Conservation (phyloP, 2,797 vertebrate species). For the Acanthurus leucopareius region DNA sequence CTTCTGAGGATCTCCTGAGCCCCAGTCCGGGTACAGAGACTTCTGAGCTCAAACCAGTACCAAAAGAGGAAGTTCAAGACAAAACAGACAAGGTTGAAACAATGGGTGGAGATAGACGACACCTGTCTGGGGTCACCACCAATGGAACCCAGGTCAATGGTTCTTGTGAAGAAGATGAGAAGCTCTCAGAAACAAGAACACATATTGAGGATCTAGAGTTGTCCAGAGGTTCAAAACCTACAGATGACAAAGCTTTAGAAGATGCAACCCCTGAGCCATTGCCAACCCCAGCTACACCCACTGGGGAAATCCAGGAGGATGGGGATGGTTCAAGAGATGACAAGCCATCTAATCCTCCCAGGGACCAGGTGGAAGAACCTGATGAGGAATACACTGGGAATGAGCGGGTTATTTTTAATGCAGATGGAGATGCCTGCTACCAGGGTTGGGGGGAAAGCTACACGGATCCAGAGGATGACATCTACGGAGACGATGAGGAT, state of each 20-base stretch:
- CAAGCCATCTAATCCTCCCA: slow-evolving; percentile 54
- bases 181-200: slow-evolving; percentile 57
- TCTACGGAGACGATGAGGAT: slow-evolving; percentile 92
- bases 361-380: slow-evolving; percentile 81
- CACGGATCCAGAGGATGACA: slow-evolving; percentile 93
- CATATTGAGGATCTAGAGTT: slow-evolving; percentile 52
- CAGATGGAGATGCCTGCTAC: slow-evolving; percentile 88
- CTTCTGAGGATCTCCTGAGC: slow-evolving; percentile 85
- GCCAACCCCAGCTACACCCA: slow-evolving; percentile 25
- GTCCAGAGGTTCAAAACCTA: slow-evolving; percentile 61
- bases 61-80: slow-evolving; percentile 64
- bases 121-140: slow-evolving; percentile 47
- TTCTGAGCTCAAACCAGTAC: slow-evolving; percentile 48
- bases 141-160: slow-evolving; percentile 75
- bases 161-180: slow-evolving; percentile 77
- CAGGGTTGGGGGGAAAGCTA: slow-evolving; percentile 96
- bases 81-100: slow-evolving; percentile 53
- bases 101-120: slow-evolving; percentile 8
- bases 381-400: slow-evolving; percentile 89
- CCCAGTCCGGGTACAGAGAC: slow-evolving; percentile 77
- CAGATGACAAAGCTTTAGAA: slow-evolving; percentile 62
- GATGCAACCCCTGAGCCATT: slow-evolving; percentile 54
- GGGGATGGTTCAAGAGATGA: slow-evolving; percentile 57
- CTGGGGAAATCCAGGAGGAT: slow-evolving; percentile 61
- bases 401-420: slow-evolving; percentile 92